Base-by-base conservation (phyloP, 2,113 vertebrate genomes). In the Calidris pygmaea region DNA sequence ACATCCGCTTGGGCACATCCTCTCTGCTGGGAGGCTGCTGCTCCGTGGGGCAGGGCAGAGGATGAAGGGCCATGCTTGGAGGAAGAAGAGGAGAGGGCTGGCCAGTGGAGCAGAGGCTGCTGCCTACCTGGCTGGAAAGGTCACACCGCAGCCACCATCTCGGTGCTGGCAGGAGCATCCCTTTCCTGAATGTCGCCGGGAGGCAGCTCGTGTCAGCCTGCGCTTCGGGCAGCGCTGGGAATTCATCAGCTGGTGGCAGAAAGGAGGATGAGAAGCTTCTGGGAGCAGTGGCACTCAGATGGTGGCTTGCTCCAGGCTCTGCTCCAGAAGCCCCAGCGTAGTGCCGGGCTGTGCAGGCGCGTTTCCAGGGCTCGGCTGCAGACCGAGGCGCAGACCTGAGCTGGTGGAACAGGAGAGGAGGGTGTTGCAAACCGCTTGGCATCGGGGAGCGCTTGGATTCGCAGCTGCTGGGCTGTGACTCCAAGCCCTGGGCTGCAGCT, bases 381-480 rank as follows among this genome's bases (percentile, higher is more conserved):
- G 47, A n/a, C 17, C 5, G 10, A 6, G 26, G 35, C 30, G 8
- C 71, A 63, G 83, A 20, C 39, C 60, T 3, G 43, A 89, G 62
- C 68, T 59, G 83, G 62, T 59, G 7, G 0, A 19, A 24, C 39
- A 5, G 30, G 79, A 50, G 58, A 29, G 1, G 26, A 9, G 58
- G 1, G 0, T 9, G 26, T 17, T 35, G 56, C 67, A 59, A 37
- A 74, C 7, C 3, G 0, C 58, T 59, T 2, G 68, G 63, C n/a
- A 4, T 0, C 4, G 35, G 35, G 58, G n/a, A 73, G 43, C 6
- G 3, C 67, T 56, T 1, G 23, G 95, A 26, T 58, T n/a, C 0
- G 4, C 55, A 34, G 79, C 68, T 34, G 62, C 79, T 37, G 85
- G 56, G 62, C 73, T 63, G 73, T 55, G 37, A 9, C 65, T 22